A percentile compares a stretch with the other conserved stretches of the same genome.
Conservation (phyloP, 2,113 vertebrate species). For the Hirundichthys speculiger region DNA sequence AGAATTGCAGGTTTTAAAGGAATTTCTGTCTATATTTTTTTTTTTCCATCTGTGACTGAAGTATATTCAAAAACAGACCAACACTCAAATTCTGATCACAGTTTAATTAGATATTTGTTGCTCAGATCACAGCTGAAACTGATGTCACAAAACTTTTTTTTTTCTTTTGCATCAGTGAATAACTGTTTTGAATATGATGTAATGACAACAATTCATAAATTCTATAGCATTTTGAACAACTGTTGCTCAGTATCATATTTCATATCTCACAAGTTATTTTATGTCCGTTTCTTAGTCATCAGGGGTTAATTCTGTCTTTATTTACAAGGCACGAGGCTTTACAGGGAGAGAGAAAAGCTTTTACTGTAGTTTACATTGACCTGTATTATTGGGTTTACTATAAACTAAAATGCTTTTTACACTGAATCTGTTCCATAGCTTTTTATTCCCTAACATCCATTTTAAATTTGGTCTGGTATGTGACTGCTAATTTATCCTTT, state of each 20-base stretch:
- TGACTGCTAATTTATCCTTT: conserved; percentile 89
- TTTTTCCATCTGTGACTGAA: background rate
- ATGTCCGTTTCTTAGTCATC: conserved; percentile 6
- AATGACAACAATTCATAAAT: no score
- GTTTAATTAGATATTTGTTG: no score
- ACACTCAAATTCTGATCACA: background rate
- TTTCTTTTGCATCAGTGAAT: no score
- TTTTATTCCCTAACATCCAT: conserved; percentile 70
- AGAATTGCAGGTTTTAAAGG: conserved; percentile 31
- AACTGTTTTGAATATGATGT: no score
- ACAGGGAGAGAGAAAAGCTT: conserved; percentile 69
- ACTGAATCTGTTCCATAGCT: conserved; percentile 38
- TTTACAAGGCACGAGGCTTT: conserved; percentile 71
- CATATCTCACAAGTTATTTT: conserved; percentile 31
- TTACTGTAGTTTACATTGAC: conserved; percentile 75
- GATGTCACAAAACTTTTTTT: no score
- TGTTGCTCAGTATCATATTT: conserved; percentile 6
- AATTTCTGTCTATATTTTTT: conserved; percentile 3
- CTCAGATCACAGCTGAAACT: no score
- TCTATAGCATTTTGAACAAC: no score
- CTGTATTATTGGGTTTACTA: conserved; percentile 63
- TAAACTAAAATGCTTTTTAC: conserved; percentile 62
- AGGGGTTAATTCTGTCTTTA: conserved; percentile 71
- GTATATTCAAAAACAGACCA: background rate
- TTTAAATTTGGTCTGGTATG: conserved; percentile 82